These are phyloP conservation scores for Sussaba pulchella DNA, from an alignment of 2,888 invertebrate species.

Conservation along the genomic window DNA sequence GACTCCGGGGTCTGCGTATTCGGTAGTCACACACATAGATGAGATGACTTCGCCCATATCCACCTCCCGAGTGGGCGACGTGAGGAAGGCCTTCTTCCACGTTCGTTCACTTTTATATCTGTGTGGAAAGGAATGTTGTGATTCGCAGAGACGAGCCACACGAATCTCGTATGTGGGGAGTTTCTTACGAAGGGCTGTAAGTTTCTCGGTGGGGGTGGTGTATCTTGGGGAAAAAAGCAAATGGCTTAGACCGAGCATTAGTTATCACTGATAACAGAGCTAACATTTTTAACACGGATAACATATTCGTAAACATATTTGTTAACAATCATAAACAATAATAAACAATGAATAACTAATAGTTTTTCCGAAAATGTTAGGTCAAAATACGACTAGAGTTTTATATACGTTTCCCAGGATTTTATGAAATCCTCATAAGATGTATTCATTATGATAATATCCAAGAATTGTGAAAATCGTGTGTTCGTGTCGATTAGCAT, in stretches of 20 bases:
- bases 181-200: constrained; percentile 35
- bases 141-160: constrained; percentile 62
- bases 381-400: too few species aligned
- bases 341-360: too few species aligned
- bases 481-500: too few species aligned
- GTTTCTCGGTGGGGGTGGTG: constrained; percentile 23
- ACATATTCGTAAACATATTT: too few species aligned
- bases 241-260: constrained; percentile 6
- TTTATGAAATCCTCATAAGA: too few species aligned
- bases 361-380: too few species aligned
- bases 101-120: constrained; percentile 38
- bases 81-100: constrained; percentile 34
- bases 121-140: constrained; percentile 57
- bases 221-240: constrained; percentile 20
- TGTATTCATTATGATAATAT: too few species aligned
- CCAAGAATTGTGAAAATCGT: too few species aligned
- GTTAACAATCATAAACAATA: too few species aligned
- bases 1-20: constrained; percentile 45
- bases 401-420: too few species aligned
- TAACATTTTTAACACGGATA: neutral
- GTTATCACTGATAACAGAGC: neutral
- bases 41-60: constrained; percentile 34
- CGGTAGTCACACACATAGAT: constrained; percentile 29
- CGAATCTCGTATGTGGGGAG: constrained; percentile 61
- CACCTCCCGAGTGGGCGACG: constrained; percentile 35